phyloP scores from a whole-genome alignment of 2,113 vertebrate species.

The Syngnathus scovelli region DNA sequence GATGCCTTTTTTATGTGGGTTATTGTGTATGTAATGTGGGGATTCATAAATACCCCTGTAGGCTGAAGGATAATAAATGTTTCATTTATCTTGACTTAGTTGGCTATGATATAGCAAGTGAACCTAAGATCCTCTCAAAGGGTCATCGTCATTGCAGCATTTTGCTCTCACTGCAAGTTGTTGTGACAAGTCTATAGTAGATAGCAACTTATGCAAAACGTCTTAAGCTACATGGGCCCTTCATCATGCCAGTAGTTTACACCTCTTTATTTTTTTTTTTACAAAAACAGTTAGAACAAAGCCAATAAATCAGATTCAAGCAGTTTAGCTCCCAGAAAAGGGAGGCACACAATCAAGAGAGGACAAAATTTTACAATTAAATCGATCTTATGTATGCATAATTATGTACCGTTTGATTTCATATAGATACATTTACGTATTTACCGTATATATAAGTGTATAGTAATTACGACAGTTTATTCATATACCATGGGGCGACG shows the following conservation, averaged over 20 bases:
- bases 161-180: not conserved
- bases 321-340: too few species aligned
- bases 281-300: not conserved
- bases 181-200: not conserved
- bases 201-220: not conserved
- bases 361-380: too few species aligned
- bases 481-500: too few species aligned
- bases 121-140: not conserved
- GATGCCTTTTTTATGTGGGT: not conserved
- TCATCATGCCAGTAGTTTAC: not conserved
- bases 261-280: too few species aligned
- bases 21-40: not conserved
- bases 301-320: not conserved
- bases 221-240: not conserved
- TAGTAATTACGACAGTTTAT: too few species aligned
- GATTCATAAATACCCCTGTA: not conserved
- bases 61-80: constrained; percentile 1
- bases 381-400: too few species aligned
- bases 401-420: too few species aligned
- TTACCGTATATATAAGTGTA: too few species aligned
- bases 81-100: not conserved
- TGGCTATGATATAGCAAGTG: not conserved
- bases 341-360: too few species aligned
- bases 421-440: too few species aligned
- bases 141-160: not conserved